These are phyloP conservation scores for Oenanthe melanoleuca DNA, from an alignment of 2,113 vertebrate species.

Conservation along the genomic window DNA sequence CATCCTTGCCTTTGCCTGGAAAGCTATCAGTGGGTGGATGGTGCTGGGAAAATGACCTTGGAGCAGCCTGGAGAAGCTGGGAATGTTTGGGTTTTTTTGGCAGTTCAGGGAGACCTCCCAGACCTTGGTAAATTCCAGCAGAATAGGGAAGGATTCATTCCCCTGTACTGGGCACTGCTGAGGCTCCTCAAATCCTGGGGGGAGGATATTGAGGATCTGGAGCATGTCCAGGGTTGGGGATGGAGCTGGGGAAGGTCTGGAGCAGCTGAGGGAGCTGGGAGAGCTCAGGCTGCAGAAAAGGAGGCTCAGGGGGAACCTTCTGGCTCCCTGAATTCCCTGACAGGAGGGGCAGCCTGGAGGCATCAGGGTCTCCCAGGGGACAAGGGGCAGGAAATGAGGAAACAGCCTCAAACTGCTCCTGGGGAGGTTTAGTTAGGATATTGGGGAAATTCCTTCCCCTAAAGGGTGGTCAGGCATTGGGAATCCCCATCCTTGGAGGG, in stretches of 20 bases:
- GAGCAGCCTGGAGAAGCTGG: not conserved
- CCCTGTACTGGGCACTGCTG: not conserved
- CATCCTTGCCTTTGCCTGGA: not conserved
- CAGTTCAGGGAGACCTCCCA: too few relatives aligned
- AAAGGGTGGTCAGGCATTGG: not conserved
- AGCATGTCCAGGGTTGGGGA: not conserved
- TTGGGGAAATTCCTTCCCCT: not conserved
- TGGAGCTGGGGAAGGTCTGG: not conserved
- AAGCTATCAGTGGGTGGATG: not conserved
- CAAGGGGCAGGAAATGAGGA: rapidly evolving
- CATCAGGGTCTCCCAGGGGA: not conserved
- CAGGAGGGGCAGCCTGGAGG: not conserved
- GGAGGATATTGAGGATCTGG: not conserved
- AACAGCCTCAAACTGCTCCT: not conserved
- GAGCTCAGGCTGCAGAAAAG: not conserved
- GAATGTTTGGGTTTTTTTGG: not conserved
- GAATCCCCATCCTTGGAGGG: not conserved
- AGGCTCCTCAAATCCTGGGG: not conserved
- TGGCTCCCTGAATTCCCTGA: not conserved
- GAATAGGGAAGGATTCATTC: not conserved
- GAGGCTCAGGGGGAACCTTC: not conserved
- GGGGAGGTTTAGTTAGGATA: not conserved
- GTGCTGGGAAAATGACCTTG: not conserved
- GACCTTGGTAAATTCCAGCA: not conserved
- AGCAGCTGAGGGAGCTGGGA: not conserved